Evolutionary conservation across 37 sponge, comb jelly and placozoan genomes (phyloP).

Genomic region (Lycopodina hypogea): DNA sequence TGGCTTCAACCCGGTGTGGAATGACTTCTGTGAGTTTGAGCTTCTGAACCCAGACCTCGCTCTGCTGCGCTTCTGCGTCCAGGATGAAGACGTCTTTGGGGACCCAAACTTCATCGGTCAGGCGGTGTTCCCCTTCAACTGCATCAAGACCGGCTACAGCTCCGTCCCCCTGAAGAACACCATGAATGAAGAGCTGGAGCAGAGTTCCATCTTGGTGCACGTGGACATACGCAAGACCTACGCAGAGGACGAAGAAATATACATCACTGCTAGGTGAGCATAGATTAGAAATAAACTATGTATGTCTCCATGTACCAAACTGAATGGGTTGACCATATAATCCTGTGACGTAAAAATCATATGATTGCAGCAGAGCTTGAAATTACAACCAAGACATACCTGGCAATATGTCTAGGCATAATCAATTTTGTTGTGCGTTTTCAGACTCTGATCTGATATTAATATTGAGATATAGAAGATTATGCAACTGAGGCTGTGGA

Average conservation of each 20-base stretch:
- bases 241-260: constrained; percentile 59
- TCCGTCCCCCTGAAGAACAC: constrained; percentile 83
- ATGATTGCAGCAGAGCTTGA: too few relatives aligned
- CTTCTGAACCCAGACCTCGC: constrained; percentile 90
- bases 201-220: constrained; percentile 81
- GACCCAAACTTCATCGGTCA: constrained; percentile 95
- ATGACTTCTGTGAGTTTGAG: constrained; percentile 78
- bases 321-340: too few relatives aligned
- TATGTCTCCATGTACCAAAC: not conserved
- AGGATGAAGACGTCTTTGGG: constrained; percentile 94
- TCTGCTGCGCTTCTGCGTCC: constrained; percentile 80
- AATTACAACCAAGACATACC: too few relatives aligned
- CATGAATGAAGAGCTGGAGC: constrained; percentile 89
- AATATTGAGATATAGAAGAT: too few relatives aligned
- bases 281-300: not conserved
- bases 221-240: constrained; percentile 57
- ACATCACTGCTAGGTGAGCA: constrained; percentile 30
- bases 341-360: too few relatives aligned
- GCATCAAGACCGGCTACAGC: constrained; percentile 85
- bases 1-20: constrained; percentile 93
- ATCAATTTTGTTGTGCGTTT: too few relatives aligned
- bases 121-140: constrained; percentile 79
- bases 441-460: too few relatives aligned
- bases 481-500: too few relatives aligned
- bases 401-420: too few relatives aligned